These are phyloP conservation scores for Mormyrus lacerda DNA, from an alignment of 2,113 vertebrate species.

Conservation along the genomic window DNA sequence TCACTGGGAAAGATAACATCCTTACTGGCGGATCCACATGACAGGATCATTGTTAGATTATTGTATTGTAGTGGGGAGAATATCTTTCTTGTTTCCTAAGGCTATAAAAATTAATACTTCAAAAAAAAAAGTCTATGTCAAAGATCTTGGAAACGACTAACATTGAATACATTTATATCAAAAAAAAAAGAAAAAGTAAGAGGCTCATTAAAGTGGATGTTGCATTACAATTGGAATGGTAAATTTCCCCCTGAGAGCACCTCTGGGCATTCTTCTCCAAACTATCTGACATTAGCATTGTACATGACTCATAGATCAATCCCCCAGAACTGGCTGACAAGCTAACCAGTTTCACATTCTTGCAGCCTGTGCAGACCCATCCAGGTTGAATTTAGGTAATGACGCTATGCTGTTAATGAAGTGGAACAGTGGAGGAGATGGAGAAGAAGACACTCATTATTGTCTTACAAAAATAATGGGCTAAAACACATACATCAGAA, in stretches of 20 bases:
- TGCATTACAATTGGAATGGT: background rate
- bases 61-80: background rate
- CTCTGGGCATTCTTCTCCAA: background rate
- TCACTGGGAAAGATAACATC: background rate
- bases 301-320: slow-evolving; percentile 7
- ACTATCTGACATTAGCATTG: background rate
- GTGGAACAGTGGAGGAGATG: slow-evolving; percentile 23
- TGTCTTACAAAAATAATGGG: slow-evolving; percentile 23
- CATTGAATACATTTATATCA: background rate
- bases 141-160: background rate
- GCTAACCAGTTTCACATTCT: slow-evolving; percentile 2
- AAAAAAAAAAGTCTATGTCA: background rate
- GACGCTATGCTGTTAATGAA: slow-evolving; percentile 1
- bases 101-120: background rate
- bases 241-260: background rate
- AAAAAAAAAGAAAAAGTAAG: background rate
- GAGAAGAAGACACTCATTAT: slow-evolving; percentile 26
- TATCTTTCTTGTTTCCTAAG: background rate
- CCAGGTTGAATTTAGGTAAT: background rate
- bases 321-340: background rate
- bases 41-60: background rate
- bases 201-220: background rate
- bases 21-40: background rate
- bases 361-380: background rate
- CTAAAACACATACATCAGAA: background rate